Conservation (phyloP, 2,113 vertebrate species). For the Heterotilapia buettikoferi region DNA sequence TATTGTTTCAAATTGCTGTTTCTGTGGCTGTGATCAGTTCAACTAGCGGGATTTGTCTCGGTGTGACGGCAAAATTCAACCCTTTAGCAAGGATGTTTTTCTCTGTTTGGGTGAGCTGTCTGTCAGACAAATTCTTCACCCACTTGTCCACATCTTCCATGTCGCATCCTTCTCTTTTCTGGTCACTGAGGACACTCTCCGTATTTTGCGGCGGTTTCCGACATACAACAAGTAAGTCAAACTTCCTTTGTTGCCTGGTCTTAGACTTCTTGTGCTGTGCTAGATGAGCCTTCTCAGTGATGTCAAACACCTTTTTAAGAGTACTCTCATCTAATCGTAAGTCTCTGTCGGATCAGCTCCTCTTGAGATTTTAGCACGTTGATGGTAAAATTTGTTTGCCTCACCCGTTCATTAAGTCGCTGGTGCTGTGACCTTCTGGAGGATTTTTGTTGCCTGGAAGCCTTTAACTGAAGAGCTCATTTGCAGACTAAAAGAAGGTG, state of each 20-base stretch:
- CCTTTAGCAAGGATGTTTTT: background rate
- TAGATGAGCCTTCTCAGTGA: background rate
- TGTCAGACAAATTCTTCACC: background rate
- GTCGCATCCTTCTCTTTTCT: background rate
- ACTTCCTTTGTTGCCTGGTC: background rate
- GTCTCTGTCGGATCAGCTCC: background rate
- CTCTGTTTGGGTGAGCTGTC: background rate
- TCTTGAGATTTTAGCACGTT: background rate
- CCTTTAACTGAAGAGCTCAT: background rate
- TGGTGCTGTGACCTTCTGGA: background rate
- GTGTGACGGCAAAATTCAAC: background rate
- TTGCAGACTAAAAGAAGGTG: background rate
- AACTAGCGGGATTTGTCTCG: fast-evolving
- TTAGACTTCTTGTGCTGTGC: background rate
- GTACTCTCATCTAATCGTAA: background rate
- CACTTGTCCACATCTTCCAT: background rate
- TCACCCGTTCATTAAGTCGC: background rate
- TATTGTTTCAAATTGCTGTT: background rate
- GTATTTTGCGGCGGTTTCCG: background rate
- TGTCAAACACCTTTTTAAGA: background rate
- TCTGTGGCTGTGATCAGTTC: background rate
- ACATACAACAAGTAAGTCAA: background rate
- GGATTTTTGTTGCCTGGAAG: background rate
- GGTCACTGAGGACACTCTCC: background rate
- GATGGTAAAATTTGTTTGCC: background rate